Conservation (phyloP, 2,888 invertebrate genomes). For the Drosophila helvetica region DNA sequence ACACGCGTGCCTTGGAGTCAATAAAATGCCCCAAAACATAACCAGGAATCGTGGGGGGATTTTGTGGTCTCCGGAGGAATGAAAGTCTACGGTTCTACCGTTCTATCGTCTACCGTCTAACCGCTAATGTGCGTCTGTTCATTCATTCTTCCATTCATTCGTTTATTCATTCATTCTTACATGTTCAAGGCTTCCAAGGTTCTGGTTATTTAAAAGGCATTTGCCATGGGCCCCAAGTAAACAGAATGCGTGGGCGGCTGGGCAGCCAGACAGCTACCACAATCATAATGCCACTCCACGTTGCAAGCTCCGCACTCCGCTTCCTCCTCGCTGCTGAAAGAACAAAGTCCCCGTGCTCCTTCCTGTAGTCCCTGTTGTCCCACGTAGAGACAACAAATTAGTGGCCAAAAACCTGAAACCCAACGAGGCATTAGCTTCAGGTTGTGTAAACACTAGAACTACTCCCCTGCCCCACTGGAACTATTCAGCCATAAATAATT, state of each 20-base stretch:
- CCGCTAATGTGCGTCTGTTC: conserved; percentile 23
- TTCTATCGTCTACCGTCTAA: no score
- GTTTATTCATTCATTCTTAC: neutral
- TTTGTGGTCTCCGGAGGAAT: neutral
- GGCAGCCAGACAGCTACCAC: conserved; percentile 5
- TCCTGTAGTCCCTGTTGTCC: no score
- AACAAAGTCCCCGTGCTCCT: conserved; percentile 23
- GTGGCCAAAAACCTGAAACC: conserved; percentile 22
- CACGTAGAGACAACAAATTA: conserved; percentile 31
- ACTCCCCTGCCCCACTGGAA: neutral
- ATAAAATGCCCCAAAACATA: conserved; percentile 51
- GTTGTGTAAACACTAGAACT: conserved; percentile 38
- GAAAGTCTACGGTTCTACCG: neutral
- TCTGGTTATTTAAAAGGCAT: conserved; percentile 48
- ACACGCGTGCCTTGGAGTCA: conserved; percentile 45
- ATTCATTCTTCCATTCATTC: neutral
- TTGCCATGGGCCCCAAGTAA: conserved; percentile 35
- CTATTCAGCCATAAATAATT: conserved; percentile 42
- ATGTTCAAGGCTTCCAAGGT: conserved; percentile 25
- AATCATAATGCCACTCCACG: neutral
- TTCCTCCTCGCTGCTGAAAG: no score
- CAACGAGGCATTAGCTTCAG: conserved; percentile 38
- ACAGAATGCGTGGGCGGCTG: conserved; percentile 28
- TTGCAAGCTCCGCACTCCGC: neutral
- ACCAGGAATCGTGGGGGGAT: conserved; percentile 8